Conservation (phyloP, 2,888 invertebrate species). For the Megaustenia siamemsis region DNA sequence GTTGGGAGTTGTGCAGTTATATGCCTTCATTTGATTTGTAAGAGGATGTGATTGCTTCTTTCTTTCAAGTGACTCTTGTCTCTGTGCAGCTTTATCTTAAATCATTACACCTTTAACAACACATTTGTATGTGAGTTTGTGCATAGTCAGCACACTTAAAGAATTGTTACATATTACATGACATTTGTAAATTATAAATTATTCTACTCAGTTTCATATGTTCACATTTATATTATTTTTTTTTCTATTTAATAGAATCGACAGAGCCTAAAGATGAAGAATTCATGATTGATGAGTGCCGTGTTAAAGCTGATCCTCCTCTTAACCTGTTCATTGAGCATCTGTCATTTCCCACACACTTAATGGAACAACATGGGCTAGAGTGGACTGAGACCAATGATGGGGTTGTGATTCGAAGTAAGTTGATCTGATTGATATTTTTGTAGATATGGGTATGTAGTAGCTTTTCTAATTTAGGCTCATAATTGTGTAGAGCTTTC, state of each 20-base stretch:
- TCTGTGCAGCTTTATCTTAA: too few relatives aligned
- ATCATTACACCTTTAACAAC: too few relatives aligned
- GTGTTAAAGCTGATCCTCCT: slow-evolving; percentile 95
- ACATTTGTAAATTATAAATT: background rate
- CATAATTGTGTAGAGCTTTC: too few relatives aligned
- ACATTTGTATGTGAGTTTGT: too few relatives aligned
- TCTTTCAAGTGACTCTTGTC: too few relatives aligned
- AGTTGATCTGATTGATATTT: slow-evolving; percentile 49
- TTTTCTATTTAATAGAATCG: slow-evolving; percentile 61
- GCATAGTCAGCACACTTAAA: too few relatives aligned
- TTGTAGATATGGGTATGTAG: background rate
- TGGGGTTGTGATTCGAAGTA: slow-evolving; percentile 78
- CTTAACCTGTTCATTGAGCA: slow-evolving; percentile 97
- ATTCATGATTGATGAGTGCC: slow-evolving; percentile 93
- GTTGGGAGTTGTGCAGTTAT: too few relatives aligned
- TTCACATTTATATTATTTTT: background rate
- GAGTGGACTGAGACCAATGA: slow-evolving; percentile 93
- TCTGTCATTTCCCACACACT: slow-evolving; percentile 87
- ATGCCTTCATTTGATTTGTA: too few relatives aligned
- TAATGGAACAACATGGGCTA: slow-evolving; percentile 88
- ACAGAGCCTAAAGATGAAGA: slow-evolving; percentile 60
- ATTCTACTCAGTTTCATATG: background rate
- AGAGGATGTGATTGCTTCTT: too few relatives aligned
- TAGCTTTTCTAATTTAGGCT: too few relatives aligned
- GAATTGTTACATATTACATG: too few relatives aligned